These are phyloP conservation scores for Drosophila formosana DNA, from an alignment of 2,888 invertebrate genomes.

Conservation along the genomic window DNA sequence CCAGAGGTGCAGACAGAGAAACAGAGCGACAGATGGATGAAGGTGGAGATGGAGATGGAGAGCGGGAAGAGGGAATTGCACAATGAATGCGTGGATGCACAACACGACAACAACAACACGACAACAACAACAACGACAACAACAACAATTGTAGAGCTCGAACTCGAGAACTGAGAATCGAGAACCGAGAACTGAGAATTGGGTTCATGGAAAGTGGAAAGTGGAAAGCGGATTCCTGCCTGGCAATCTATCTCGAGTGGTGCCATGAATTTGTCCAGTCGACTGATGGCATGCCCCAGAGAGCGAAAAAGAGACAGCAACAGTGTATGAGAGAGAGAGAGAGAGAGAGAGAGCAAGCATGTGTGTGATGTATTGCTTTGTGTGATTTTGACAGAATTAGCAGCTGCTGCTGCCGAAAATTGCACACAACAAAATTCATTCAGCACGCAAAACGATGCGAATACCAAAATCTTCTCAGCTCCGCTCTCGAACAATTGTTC, in stretches of 20 bases:
- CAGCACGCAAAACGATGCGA: slow-evolving; percentile 3
- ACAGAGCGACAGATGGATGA: background rate
- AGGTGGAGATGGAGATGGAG: background rate
- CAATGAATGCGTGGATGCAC: slow-evolving; percentile 59
- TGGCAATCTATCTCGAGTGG: slow-evolving; percentile 76
- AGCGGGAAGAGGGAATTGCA: background rate
- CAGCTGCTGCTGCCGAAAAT: slow-evolving; percentile 77
- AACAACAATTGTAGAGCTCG: too few species aligned
- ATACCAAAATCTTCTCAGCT: background rate
- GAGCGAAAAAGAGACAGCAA: background rate
- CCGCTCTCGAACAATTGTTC: background rate
- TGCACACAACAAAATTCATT: slow-evolving; percentile 58
- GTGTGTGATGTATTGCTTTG: slow-evolving; percentile 76
- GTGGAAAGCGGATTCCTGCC: slow-evolving; percentile 10
- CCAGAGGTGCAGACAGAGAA: background rate
- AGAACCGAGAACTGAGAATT: slow-evolving; percentile 12
- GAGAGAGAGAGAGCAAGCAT: background rate
- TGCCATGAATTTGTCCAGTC: slow-evolving; percentile 73
- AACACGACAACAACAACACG: slow-evolving; percentile 48
- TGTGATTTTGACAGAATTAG: slow-evolving; percentile 80
- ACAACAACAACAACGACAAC: too few species aligned
- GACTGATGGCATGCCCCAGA: slow-evolving; percentile 50
- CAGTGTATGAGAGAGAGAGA: background rate
- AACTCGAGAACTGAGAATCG: slow-evolving; percentile 6
- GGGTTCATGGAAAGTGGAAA: slow-evolving; percentile 1